Evolutionary conservation across 2,888 invertebrate genomes (phyloP), one percentile per base, ranked within the genome.

Genomic region (Notodonta ziczac): DNA sequence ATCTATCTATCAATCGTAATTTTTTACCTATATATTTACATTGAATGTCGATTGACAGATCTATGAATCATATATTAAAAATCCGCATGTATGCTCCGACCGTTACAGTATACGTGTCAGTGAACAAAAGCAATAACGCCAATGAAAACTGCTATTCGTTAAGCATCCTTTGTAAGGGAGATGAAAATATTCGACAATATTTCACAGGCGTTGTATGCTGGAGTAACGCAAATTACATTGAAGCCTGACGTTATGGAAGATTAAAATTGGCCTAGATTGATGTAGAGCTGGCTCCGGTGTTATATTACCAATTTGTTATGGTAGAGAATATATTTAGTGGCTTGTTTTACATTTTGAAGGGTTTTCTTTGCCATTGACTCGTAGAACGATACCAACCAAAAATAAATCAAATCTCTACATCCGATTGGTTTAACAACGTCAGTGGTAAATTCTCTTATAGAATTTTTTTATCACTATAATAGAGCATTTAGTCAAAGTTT

Each of bases 51-150:
- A 24, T 24, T n/a, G 46, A 46, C 46, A 46, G 13, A n/a, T 46
- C 7, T 5, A 46, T n/a, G n/a, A 50, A 8, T 16, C 16, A 14
- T 12, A 14, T 0, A 5, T 14, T 48, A 14, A 48, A 48, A 48
- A 48, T 5, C n/a, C 48, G 7, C 14, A n/a, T n/a, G 14, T 48
- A n/a, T 48, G n/a, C 5, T n/a, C 7, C 48, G 8, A n/a, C n/a
- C 48, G 5, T 50, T 50, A 50, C 9, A 50, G 10, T 50, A 77
- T 84, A 79, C 86, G 81, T 82, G 83, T 85, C 88, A 85, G 67
- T 86, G 87, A 85, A 88, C 89, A 90, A 89, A 86, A 83, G 86
- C 88, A 91, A 91, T 90, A 91, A 85, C 81, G 82, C 75, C 80
- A 85, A 83, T 88, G 84, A 81, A 89, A 87, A 85, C 88, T 87